A percentile compares a stretch with the other conserved stretches of the same genome.
Evolutionary conservation across 2,113 vertebrate genomes (phyloP).

Genomic region (Vombatus ursinus): DNA sequence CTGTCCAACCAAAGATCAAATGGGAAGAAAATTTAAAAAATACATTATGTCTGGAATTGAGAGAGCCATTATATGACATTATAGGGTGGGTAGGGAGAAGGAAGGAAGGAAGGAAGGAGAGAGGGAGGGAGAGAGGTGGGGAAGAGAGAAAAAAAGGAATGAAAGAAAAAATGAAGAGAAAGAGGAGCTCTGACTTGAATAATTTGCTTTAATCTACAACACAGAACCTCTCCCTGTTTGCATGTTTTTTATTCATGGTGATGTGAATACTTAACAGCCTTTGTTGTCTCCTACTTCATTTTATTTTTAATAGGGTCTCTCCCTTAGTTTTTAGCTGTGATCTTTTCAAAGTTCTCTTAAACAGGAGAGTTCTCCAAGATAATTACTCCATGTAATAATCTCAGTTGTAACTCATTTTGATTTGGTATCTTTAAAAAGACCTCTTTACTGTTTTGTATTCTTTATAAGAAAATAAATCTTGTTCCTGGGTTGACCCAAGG

Average conservation of each 20-base stretch:
- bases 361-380: background rate
- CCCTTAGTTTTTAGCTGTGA: background rate
- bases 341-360: background rate
- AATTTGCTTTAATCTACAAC: too few relatives aligned
- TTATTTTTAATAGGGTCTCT: background rate
- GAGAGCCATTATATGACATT: background rate
- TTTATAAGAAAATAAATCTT: background rate
- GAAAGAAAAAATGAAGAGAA: too few relatives aligned
- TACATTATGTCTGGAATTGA: background rate
- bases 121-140: too few relatives aligned
- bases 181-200: too few relatives aligned
- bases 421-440: constrained; percentile 16
- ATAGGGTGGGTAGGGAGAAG: background rate
- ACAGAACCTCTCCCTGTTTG: too few relatives aligned
- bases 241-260: too few relatives aligned
- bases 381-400: background rate
- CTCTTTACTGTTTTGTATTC: background rate
- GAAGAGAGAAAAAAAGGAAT: too few relatives aligned
- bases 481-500: too few relatives aligned
- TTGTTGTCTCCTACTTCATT: too few relatives aligned
- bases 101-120: background rate
- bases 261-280: too few relatives aligned
- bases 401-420: background rate
- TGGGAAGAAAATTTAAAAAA: background rate
- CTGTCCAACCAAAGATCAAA: background rate